phyloP scores from a whole-genome alignment of 2,888 invertebrate genomes.

The Patella depressa region DNA sequence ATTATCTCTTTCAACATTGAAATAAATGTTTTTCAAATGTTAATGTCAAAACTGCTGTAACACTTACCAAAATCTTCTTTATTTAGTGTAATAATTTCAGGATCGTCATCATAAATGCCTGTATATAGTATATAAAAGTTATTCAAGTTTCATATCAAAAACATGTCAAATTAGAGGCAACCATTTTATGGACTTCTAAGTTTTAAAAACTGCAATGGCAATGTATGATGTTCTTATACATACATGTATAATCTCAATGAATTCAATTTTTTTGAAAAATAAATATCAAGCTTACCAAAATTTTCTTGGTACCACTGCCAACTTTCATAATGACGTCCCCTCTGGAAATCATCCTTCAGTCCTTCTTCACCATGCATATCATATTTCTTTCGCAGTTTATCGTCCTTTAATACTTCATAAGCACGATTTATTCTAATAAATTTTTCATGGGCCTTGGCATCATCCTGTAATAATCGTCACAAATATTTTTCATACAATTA shows the following conservation, averaged over 20 bases:
- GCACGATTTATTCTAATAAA: constrained; percentile 86
- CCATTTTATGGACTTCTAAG: too few species aligned
- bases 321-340: constrained; percentile 81
- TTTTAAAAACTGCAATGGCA: too few species aligned
- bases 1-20: too few species aligned
- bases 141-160: too few species aligned
- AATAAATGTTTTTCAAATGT: too few species aligned
- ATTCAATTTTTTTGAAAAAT: too few species aligned
- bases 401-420: constrained; percentile 89
- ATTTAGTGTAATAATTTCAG: constrained; percentile 83
- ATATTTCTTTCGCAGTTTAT: constrained; percentile 83
- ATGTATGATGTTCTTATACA: too few species aligned
- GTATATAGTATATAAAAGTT: constrained; percentile 33
- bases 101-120: constrained; percentile 87
- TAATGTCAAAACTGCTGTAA: too few species aligned
- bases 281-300: constrained; percentile 76
- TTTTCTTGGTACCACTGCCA: constrained; percentile 85
- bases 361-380: constrained; percentile 84
- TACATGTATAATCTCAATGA: too few species aligned
- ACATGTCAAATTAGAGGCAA: too few species aligned
- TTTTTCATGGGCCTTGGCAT: constrained; percentile 81
- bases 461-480: constrained; percentile 75
- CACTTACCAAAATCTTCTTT: constrained; percentile 82
- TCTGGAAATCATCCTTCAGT: constrained; percentile 75
- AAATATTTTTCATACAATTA: neutral